Base-by-base conservation (phyloP, 2,888 invertebrate genomes). In the Panopea generosa region DNA sequence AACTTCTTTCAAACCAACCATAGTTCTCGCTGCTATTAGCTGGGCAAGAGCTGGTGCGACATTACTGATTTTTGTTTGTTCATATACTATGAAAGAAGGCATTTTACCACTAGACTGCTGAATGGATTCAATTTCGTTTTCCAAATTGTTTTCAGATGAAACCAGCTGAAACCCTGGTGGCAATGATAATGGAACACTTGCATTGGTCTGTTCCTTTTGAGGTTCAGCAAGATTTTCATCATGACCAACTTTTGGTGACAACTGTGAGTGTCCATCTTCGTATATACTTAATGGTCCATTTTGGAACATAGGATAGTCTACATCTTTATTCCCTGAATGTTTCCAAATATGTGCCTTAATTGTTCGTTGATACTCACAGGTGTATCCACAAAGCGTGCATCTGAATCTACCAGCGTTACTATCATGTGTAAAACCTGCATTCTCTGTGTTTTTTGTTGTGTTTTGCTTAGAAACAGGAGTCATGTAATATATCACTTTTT, bases 291-390 rank as follows among this genome's bases (percentile, higher is more conserved):
- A 69, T 2, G 91, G 91, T 0, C 91, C 91, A 84, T 91, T 91
- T 70, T 90, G 89, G 84, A 92, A 92, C 85, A 90, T 91, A 0
- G 92, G 92, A 69, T 92, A 92, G 69, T 90, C 88, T 4, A 92
- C 86, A 45, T 90, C 86, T 66, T 90, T 86, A 69, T 91, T 89
- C 6, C 92, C 92, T 2, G 91, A 90, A 75, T 92, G 92, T 72
- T 91, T 92, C 92, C 92, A 92, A 27, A 91, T 90, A 71, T 92
- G 92, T 14, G 92, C 90, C 82, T 92, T 92, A 56, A 92, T 90
- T 40, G 90, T 91, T 29, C 91, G 82, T 69, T 92, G 91, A 57
- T 87, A 89, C 63, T 91, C 91, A 69, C 91, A 91, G 26, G 88
- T 87, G 65, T 91, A 92, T 16, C 90, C 89, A 80, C 92, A 92